Base-by-base conservation (phyloP, 2,888 invertebrate genomes). In the Caenorhabditis afra region DNA sequence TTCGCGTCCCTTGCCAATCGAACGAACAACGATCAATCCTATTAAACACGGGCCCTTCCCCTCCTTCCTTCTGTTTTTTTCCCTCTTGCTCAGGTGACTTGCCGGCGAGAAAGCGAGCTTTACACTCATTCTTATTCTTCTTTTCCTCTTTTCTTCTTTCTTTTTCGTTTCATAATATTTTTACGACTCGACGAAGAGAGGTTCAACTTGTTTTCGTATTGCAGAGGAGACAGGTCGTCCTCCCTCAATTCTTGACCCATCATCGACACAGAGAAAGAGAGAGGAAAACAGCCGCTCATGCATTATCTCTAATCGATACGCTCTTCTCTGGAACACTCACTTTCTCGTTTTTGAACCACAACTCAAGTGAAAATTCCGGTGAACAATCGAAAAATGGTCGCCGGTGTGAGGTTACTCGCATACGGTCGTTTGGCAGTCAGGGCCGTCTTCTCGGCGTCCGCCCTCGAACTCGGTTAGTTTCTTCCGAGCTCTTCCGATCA, bases 391-490 rank as follows among this genome's bases (percentile, higher is more conserved):
- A 79, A 76, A 77, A 84, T 84, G 84, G 84, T 84, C 20, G 79
- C 74, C 73, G 83, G 81, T 64, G 80, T 81, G 55, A 76, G 82
- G 61, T 64, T 85, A 53, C 68, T 85, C 58, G 78, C 83, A 47
- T 86, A 83, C 73, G 84, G 85, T n/a, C 80, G 85, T 20, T 67
- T 86, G 14, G 85, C 86, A 29, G 82, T 86, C 23, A 71, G 87
- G 62, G 86, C 86, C 14, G 86, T 81, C 10, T 83, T 86, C 44
- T 83, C 85, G 14, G 85, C 82, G 5, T 70, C 79, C 10, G 81
- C 84, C 20, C 45, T 84, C 11, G 84, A 84, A 61, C 57, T 84
- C 39, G 81, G 81, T 79, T 3, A 68, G 70, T 68, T 53, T 57
- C 47, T 62, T 53, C 23, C 14, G 10, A 18, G 12, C 29, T 49